Evolutionary conservation across 2,888 invertebrate species (phyloP), one percentile per base, ranked within the genome.

Genomic region (Steinernema scapterisci): DNA sequence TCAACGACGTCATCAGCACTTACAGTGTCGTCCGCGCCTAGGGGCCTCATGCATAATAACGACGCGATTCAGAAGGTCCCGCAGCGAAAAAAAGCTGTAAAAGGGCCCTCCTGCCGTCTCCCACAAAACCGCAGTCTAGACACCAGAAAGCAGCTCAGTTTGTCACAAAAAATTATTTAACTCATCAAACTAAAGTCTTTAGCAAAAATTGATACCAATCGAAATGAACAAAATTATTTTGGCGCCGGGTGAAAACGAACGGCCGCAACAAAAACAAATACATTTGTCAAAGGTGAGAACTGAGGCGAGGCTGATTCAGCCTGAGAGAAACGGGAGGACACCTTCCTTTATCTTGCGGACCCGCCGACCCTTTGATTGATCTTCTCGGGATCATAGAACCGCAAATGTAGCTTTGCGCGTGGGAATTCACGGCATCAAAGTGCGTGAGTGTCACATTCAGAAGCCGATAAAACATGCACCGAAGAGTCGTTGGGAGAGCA

Each of bases 171-270:
- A 38, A 38, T 9, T 9, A 38, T 38, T 38, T 38, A 3, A 9
- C 38, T 38, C 38, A 38, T 38, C 38, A 38, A 38, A 38, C 38
- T 38, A 38, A 38, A 38, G 38, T 3, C 5, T 38, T 38, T 38
- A 6, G 38, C 38, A 9, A 38, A 38, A 38, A 38, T 38, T 38
- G 38, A 38, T 38, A 38, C 38, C 38, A 38, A 38, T 38, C 38
- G 38, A 38, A 31, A 63, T 63, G 31, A 63, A 63, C 63, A 63
- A 63, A 63, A 63, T 63, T 16, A 63, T 27, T 63, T 31, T 54
- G 54, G 5, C 23, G 21, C 5, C 54, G 54, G 23, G 16, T 23
- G 23, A 25, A 54, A 48, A 48, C 5, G 54, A 19, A 13, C 21
- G 21, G 21, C 13, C 54, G 25, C 23, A 19, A 25, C 13, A 54